These are phyloP conservation scores for Chitala chitala DNA, from an alignment of 2,113 vertebrate species.

Conservation along the genomic window DNA sequence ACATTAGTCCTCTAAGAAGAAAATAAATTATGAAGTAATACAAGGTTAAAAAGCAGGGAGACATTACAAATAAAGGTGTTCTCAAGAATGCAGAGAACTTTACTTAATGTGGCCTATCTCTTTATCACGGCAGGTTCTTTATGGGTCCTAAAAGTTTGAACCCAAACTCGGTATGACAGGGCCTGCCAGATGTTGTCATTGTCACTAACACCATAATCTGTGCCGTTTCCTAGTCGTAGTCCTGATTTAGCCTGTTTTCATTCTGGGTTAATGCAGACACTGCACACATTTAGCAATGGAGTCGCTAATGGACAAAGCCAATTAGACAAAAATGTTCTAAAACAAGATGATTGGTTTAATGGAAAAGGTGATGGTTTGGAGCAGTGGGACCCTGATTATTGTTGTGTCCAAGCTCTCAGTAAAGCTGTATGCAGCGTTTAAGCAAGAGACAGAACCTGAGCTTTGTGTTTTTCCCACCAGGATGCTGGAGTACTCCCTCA, in stretches of 20 bases:
- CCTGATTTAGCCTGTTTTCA: neutral
- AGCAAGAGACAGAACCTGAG: neutral
- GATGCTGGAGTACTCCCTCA: slow-evolving; percentile 97
- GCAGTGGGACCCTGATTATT: too few relatives aligned
- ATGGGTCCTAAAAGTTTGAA: too few relatives aligned
- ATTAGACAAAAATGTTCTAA: too few relatives aligned
- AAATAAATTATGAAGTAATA: neutral
- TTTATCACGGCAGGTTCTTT: neutral
- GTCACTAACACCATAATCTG: too few relatives aligned
- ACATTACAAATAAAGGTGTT: neutral
- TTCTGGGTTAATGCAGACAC: neutral
- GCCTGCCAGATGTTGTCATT: neutral
- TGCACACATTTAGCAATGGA: neutral
- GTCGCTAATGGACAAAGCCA: too few relatives aligned
- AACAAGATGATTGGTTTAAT: too few relatives aligned
- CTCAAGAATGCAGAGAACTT: neutral
- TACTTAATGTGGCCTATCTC: neutral
- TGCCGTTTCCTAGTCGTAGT: too few relatives aligned
- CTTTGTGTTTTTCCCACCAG: slow-evolving; percentile 54
- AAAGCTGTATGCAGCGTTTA: neutral
- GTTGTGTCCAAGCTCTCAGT: neutral
- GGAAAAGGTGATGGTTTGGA: too few relatives aligned
- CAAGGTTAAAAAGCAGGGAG: neutral
- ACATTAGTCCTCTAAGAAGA: neutral
- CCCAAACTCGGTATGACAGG: neutral